Percentiles rank a stretch among this genome's conserved stretches.
phyloP scores from a whole-genome alignment of 2,888 invertebrate genomes.

The Acronicta psi region DNA sequence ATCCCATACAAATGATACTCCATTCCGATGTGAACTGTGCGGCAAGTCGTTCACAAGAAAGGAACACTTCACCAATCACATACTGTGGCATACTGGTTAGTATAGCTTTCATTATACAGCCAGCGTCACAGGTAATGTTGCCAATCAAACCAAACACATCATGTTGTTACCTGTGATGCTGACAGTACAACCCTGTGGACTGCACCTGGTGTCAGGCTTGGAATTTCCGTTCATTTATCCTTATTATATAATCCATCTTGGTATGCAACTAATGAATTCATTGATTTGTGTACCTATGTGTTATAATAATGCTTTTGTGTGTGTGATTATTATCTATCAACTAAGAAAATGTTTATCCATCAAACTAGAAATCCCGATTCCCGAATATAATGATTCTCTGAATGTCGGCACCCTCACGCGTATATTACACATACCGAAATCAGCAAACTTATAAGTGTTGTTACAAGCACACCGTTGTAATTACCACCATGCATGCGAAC shows the following conservation, averaged over 20 bases:
- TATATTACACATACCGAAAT: too few species aligned
- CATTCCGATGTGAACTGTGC: slow-evolving; percentile 95
- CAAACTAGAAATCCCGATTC: background rate
- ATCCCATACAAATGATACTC: slow-evolving; percentile 96
- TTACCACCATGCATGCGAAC: too few species aligned
- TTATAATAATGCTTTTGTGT: slow-evolving; percentile 11
- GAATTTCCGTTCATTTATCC: slow-evolving; percentile 47
- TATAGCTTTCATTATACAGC: slow-evolving; percentile 68
- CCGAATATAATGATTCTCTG: background rate
- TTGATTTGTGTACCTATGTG: slow-evolving; percentile 1
- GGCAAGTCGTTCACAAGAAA: slow-evolving; percentile 96
- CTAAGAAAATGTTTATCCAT: background rate
- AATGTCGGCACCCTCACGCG: too few species aligned
- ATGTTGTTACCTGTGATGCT: slow-evolving; percentile 31
- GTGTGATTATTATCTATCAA: background rate
- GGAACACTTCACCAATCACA: slow-evolving; percentile 97
- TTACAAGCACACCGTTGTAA: too few species aligned
- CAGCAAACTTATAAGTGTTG: background rate
- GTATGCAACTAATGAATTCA: slow-evolving; percentile 15
- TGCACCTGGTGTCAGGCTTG: slow-evolving; percentile 72
- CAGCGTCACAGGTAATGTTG: slow-evolving; percentile 26
- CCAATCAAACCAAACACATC: background rate
- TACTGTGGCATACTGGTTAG: slow-evolving; percentile 95
- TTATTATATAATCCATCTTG: slow-evolving; percentile 5
- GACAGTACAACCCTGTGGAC: slow-evolving; percentile 28